A percentile compares a stretch with the other conserved stretches of the same genome.
phyloP scores from a whole-genome alignment of 2,113 vertebrate species.

The Hemichromis elongatus region DNA sequence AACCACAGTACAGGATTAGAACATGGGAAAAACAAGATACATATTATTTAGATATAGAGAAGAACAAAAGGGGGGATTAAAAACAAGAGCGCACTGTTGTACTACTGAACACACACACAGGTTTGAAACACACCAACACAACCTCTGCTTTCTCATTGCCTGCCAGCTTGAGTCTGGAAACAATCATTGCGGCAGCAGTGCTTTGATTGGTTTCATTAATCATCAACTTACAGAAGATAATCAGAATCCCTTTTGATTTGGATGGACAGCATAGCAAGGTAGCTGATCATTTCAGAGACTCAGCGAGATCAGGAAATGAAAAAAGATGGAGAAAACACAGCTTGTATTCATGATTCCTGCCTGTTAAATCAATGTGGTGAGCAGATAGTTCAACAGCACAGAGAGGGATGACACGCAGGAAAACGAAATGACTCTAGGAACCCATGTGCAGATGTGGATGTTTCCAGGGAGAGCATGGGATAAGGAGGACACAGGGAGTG shows the following conservation, averaged over 20 bases:
- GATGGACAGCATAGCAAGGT: background rate
- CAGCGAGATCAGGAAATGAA: background rate
- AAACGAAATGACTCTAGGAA: conserved; percentile 42
- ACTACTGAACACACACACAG: conserved; percentile 49
- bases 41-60: background rate
- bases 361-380: conserved; percentile 37
- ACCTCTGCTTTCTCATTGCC: conserved; percentile 22
- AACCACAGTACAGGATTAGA: background rate
- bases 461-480: conserved; percentile 67
- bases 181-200: background rate
- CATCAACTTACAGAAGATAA: background rate
- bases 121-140: conserved; percentile 49
- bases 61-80: background rate
- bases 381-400: conserved; percentile 52
- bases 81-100: conserved; percentile 23
- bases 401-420: background rate
- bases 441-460: conserved; percentile 70
- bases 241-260: background rate
- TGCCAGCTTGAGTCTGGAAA: conserved; percentile 29
- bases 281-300: conserved; percentile 21
- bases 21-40: background rate
- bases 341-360: conserved; percentile 30
- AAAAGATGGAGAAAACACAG: conserved; percentile 26
- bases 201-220: conserved; percentile 39
- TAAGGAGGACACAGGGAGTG: conserved; percentile 29